Conservation (phyloP, 2,113 vertebrate genomes). For the Ornithorhynchus anatinus region DNA sequence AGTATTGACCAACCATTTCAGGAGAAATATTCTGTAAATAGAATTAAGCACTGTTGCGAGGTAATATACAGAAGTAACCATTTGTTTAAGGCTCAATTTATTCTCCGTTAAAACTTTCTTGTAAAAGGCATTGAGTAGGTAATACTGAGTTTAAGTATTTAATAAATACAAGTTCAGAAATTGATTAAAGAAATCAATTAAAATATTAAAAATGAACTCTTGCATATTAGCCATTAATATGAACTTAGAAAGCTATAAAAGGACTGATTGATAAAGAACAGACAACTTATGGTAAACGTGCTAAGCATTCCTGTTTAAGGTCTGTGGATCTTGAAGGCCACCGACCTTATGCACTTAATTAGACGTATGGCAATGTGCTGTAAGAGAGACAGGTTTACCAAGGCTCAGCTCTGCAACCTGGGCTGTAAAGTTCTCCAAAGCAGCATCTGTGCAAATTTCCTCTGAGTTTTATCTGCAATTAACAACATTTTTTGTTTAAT, state of each 20-base stretch:
- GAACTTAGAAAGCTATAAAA: slow-evolving; percentile 83
- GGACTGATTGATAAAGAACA: slow-evolving; percentile 76
- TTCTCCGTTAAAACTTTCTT: slow-evolving; percentile 81
- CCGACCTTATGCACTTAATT: slow-evolving; percentile 71
- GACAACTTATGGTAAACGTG: slow-evolving; percentile 80
- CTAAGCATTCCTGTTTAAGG: slow-evolving; percentile 76
- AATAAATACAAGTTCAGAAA: slow-evolving; percentile 85
- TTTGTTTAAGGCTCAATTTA: slow-evolving; percentile 86
- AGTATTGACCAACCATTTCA: slow-evolving; percentile 66
- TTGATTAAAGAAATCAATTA: slow-evolving; percentile 81
- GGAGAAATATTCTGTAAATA: slow-evolving; percentile 73
- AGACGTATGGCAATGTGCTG: slow-evolving; percentile 80
- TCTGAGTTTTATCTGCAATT: slow-evolving; percentile 84
- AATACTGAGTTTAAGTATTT: slow-evolving; percentile 87
- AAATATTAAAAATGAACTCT: slow-evolving; percentile 79
- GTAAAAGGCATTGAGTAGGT: slow-evolving; percentile 85
- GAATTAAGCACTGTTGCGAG: slow-evolving; percentile 77
- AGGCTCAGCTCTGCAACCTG: slow-evolving; percentile 85
- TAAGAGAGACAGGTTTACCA: slow-evolving; percentile 81
- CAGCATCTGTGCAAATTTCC: slow-evolving; percentile 87
- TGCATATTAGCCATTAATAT: slow-evolving; percentile 81
- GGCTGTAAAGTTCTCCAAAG: slow-evolving; percentile 82
- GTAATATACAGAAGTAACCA: slow-evolving; percentile 84
- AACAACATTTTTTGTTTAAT: slow-evolving; percentile 55
- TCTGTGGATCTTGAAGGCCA: slow-evolving; percentile 69